Evolutionary conservation across 2,113 vertebrate genomes (phyloP).

Genomic region (Perca schrenkii): DNA sequence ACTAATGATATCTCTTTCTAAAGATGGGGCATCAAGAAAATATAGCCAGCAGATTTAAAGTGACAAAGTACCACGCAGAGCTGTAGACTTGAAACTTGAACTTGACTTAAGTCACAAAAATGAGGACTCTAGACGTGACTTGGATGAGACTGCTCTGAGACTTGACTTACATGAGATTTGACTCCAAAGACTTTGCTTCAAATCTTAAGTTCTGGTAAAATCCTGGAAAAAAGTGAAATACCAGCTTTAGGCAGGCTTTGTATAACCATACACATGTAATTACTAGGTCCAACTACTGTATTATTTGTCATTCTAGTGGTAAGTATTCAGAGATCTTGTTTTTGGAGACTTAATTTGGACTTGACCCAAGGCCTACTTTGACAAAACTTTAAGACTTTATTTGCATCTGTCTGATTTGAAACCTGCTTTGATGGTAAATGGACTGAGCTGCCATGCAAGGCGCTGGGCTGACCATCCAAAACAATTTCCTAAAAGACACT

Average conservation of each 20-base stretch:
- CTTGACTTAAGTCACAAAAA: not conserved
- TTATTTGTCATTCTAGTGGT: not conserved
- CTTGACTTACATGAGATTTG: not conserved
- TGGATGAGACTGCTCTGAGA: not conserved
- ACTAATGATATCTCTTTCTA: conserved; percentile 43
- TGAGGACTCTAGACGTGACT: not conserved
- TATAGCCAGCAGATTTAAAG: conserved; percentile 34
- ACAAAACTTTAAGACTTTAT: not conserved
- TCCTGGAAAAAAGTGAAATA: not conserved
- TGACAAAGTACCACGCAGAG: not conserved
- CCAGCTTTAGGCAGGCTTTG: not conserved
- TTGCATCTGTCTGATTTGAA: not conserved
- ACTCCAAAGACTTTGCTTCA: not conserved
- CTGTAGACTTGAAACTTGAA: not conserved
- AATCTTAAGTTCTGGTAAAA: not conserved
- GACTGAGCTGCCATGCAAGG: not conserved
- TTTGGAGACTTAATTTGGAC: not conserved
- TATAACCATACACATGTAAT: not conserved
- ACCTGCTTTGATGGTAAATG: not conserved
- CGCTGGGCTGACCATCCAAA: not conserved
- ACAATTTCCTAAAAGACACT: not conserved
- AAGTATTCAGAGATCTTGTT: not conserved
- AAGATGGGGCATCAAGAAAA: conserved; percentile 2
- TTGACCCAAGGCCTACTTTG: not conserved
- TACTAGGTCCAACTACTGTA: not conserved